A percentile compares a stretch with the other conserved stretches of the same genome.
phyloP scores from a whole-genome alignment of 2,113 vertebrate genomes.

The Candoia aspera region DNA sequence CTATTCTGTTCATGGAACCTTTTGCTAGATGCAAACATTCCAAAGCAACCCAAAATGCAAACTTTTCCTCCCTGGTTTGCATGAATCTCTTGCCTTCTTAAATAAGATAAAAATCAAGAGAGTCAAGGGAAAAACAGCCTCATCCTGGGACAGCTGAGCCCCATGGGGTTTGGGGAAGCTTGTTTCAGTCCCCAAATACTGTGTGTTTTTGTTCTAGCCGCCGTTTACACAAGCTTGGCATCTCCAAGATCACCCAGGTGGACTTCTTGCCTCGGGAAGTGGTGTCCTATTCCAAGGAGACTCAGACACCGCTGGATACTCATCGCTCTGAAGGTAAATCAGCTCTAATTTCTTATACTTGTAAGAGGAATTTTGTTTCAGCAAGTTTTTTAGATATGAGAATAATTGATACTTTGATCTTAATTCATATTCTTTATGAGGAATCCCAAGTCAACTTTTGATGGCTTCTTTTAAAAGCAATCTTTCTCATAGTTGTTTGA shows the following conservation, averaged over 20 bases:
- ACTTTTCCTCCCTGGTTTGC: neutral
- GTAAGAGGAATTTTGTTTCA: neutral
- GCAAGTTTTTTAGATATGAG: neutral
- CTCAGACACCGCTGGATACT: slow-evolving; percentile 87
- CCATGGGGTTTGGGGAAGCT: slow-evolving; percentile 7
- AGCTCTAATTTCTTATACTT: neutral
- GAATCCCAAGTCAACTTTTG: neutral
- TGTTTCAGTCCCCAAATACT: neutral
- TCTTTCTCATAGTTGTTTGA: neutral
- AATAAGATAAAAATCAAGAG: neutral
- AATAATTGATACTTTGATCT: neutral
- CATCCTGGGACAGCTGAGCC: neutral
- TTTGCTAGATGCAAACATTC: neutral
- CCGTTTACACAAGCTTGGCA: slow-evolving; percentile 86
- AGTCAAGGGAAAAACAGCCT: no score
- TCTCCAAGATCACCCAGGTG: slow-evolving; percentile 95
- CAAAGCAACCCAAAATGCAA: neutral
- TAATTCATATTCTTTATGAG: neutral
- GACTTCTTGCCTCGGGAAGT: slow-evolving; percentile 94
- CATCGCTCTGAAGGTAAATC: slow-evolving; percentile 89
- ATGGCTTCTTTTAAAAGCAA: neutral
- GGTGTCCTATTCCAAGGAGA: slow-evolving; percentile 94
- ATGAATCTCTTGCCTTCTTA: neutral
- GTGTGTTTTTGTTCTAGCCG: slow-evolving; percentile 73
- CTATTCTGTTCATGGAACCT: neutral